Evolutionary conservation across 2,113 vertebrate genomes (phyloP).

Genomic region (Anolis sagrei): DNA sequence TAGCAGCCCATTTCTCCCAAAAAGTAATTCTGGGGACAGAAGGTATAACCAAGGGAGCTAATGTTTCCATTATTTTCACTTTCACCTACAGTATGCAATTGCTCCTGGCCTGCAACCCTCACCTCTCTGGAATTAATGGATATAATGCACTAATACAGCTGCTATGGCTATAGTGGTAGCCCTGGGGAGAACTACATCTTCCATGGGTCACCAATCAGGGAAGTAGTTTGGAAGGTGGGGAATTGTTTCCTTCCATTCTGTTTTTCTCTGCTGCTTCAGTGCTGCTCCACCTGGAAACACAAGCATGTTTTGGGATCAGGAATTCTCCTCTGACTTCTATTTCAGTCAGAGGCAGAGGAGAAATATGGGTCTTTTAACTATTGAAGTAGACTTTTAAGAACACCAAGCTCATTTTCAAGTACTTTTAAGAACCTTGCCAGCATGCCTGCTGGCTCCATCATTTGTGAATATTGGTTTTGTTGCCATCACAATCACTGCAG

Average conservation of each 20-base stretch:
- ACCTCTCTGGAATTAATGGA: not conserved
- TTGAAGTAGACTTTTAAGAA: not conserved
- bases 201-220: not conserved
- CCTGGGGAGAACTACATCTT: not conserved
- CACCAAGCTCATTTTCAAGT: not conserved
- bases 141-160: too few relatives aligned
- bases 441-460: not conserved
- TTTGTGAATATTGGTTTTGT: not conserved
- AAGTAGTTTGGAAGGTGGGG: not conserved
- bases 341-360: not conserved
- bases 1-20: not conserved
- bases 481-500: not conserved
- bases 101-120: not conserved
- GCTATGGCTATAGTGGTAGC: not conserved
- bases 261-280: not conserved
- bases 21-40: not conserved
- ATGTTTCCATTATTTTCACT: not conserved
- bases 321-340: not conserved
- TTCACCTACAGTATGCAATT: not conserved
- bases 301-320: too few relatives aligned
- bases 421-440: not conserved
- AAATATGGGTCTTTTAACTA: not conserved
- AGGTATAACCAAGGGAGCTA: not conserved
- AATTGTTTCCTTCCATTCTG: not conserved
- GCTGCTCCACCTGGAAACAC: too few relatives aligned